Conservation (phyloP, 2,113 vertebrate genomes). For the Colaptes auratus region DNA sequence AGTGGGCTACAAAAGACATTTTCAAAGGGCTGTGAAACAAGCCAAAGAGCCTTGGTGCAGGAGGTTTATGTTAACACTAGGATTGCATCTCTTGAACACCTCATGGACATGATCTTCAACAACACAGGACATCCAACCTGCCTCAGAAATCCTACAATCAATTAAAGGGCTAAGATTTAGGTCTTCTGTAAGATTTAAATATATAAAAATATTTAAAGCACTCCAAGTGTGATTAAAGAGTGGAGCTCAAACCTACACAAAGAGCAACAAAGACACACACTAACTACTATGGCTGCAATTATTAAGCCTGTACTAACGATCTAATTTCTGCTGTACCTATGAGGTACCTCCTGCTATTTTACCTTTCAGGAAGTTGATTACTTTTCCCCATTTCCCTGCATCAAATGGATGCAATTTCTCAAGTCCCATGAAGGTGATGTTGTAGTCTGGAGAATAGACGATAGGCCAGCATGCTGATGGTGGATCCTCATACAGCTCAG, state of each 20-base stretch:
- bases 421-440: constrained; percentile 95
- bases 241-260: background rate
- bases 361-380: constrained; percentile 94
- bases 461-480: constrained; percentile 85
- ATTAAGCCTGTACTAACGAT: background rate
- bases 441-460: constrained; percentile 92
- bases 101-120: background rate
- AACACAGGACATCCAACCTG: background rate
- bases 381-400: constrained; percentile 95
- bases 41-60: background rate
- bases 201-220: background rate
- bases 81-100: background rate
- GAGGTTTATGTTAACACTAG: background rate
- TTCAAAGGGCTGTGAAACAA: background rate
- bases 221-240: background rate
- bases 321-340: background rate
- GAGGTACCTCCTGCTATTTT: constrained; percentile 1
- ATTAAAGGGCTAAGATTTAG: background rate
- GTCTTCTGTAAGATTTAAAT: background rate
- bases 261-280: background rate
- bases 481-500: constrained; percentile 81
- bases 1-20: background rate
- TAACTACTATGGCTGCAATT: background rate
- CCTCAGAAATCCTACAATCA: background rate
- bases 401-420: constrained; percentile 97